phyloP scores from a whole-genome alignment of 2,113 vertebrate genomes.

The Scortum barcoo region DNA sequence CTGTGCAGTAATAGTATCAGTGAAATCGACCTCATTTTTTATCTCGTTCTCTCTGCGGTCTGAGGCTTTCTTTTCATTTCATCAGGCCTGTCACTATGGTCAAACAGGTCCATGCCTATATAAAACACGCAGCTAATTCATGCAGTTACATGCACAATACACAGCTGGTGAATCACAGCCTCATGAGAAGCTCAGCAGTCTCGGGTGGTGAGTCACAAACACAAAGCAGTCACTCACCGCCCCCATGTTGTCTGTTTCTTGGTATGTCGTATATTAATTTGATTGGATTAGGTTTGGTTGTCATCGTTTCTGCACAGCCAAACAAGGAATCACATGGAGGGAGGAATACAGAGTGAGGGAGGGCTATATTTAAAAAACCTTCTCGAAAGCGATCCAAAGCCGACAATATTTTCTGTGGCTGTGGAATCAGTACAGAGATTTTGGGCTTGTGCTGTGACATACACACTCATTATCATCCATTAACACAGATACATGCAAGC shows the following conservation, averaged over 20 bases:
- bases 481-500: neutral
- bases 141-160: conserved; percentile 6
- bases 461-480: neutral
- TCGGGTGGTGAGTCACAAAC: conserved; percentile 52
- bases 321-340: conserved; percentile 11
- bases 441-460: neutral
- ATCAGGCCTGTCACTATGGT: neutral
- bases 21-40: neutral
- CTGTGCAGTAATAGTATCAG: too few relatives aligned
- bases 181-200: conserved; percentile 20
- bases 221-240: conserved; percentile 36
- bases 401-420: neutral
- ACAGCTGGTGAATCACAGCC: conserved; percentile 20
- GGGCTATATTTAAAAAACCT: conserved; percentile 22
- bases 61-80: neutral
- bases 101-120: neutral
- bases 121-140: neutral
- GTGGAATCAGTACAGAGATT: neutral
- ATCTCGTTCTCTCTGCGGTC: neutral
- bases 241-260: conserved; percentile 34
- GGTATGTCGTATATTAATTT: conserved; percentile 15
- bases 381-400: neutral
- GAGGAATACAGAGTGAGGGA: neutral
- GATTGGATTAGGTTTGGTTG: conserved; percentile 39
- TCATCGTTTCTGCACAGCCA: conserved; percentile 16